phyloP scores from a whole-genome alignment of 2,888 invertebrate genomes.

The Dolomedes plantarius region DNA sequence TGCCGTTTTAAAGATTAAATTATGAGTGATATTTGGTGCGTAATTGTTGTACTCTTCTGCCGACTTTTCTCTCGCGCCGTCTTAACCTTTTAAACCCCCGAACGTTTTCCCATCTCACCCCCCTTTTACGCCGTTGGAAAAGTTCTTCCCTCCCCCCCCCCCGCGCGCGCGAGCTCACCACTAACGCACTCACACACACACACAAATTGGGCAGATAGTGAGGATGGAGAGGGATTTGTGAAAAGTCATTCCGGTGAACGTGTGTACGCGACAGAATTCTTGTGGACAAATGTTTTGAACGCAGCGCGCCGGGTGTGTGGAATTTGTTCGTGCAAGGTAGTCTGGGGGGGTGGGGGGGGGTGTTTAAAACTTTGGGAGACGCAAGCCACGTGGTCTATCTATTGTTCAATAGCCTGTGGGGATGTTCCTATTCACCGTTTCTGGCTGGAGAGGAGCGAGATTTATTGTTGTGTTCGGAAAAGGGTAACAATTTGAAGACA shows the following conservation, averaged over 20 bases:
- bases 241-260: constrained; percentile 44
- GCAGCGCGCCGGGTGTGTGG: not conserved
- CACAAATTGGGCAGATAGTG: not conserved
- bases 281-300: constrained; percentile 13
- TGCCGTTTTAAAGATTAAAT: constrained; percentile 70
- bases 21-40: constrained; percentile 61
- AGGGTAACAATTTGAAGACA: too few species aligned
- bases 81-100: constrained; percentile 34
- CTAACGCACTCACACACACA: too few species aligned
- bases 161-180: not conserved
- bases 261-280: constrained; percentile 20
- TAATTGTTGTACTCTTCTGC: constrained; percentile 7
- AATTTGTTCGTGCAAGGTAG: not conserved
- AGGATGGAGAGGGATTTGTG: constrained; percentile 3
- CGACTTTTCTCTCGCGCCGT: not conserved
- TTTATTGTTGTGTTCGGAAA: too few species aligned
- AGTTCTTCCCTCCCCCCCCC: not conserved
- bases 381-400: not conserved
- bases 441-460: too few species aligned
- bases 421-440: not conserved
- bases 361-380: not conserved
- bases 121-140: not conserved
- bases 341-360: not conserved
- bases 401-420: not conserved
- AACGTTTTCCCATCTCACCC: constrained; percentile 17